Percentiles rank a stretch among this genome's conserved stretches.
phyloP scores from a whole-genome alignment of 2,797 vertebrate genomes.

The Micromesistius poutassou region DNA sequence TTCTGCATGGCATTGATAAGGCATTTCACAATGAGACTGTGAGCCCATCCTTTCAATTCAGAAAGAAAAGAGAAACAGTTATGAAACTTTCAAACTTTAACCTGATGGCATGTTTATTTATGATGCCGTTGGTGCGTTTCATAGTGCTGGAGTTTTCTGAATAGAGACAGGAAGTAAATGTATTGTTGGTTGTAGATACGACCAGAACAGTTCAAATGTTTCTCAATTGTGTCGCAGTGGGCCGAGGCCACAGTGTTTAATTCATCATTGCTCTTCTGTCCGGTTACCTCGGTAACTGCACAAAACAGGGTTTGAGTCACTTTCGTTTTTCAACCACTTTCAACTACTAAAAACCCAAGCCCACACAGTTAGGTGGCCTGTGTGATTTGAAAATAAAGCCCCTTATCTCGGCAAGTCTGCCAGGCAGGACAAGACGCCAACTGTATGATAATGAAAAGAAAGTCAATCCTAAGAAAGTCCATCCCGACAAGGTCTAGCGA shows the following conservation, averaged over 20 bases:
- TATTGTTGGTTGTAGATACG: too few species aligned
- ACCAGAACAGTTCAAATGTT: background rate
- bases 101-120: too few species aligned
- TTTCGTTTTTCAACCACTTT: background rate
- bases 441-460: background rate
- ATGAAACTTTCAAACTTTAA: background rate
- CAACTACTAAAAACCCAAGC: background rate
- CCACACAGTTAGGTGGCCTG: background rate
- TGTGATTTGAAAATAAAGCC: background rate
- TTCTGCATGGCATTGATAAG: background rate
- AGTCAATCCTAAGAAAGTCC: background rate
- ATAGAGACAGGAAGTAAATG: background rate
- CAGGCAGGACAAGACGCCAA: background rate
- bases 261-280: background rate
- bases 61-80: background rate
- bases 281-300: background rate
- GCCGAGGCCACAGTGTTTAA: background rate
- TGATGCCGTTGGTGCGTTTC: background rate
- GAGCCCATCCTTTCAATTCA: background rate
- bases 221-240: background rate
- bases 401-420: too few species aligned
- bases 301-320: background rate
- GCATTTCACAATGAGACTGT: background rate
- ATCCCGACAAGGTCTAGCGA: background rate
- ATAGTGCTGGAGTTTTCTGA: background rate